Conservation (phyloP, 2,797 vertebrate genomes). For the Morelia viridis region DNA sequence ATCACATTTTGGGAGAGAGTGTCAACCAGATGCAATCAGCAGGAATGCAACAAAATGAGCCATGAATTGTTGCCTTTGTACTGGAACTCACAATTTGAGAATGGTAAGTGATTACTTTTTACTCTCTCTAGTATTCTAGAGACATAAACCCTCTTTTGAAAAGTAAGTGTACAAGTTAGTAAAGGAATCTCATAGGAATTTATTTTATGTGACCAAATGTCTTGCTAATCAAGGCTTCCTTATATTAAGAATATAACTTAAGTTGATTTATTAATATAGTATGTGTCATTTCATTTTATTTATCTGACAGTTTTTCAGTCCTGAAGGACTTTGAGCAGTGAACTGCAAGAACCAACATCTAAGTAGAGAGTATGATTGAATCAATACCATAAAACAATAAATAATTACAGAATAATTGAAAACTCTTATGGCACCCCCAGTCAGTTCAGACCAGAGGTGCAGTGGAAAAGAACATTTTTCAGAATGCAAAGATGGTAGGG, state of each 20-base stretch:
- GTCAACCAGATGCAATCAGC: neutral
- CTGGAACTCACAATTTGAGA: constrained; percentile 36
- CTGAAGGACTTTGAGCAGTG: neutral
- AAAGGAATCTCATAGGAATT: neutral
- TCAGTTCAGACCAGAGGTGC: neutral
- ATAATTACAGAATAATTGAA: neutral
- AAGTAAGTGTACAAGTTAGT: neutral
- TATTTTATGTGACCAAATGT: neutral
- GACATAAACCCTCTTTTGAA: neutral
- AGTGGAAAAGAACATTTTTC: too few species aligned
- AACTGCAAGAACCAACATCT: neutral
- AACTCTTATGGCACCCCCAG: neutral
- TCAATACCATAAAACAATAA: neutral
- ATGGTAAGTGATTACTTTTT: constrained; percentile 57
- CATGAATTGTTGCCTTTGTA: constrained; percentile 1
- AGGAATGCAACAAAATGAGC: constrained; percentile 60
- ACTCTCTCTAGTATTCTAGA: neutral
- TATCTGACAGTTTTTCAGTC: neutral
- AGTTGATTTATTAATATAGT: neutral
- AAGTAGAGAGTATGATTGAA: neutral
- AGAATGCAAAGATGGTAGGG: too few species aligned
- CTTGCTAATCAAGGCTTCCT: neutral
- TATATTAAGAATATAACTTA: neutral
- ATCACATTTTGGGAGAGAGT: constrained; percentile 45
- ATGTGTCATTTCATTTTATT: neutral